Base-by-base conservation (phyloP, 2,797 vertebrate species). In the Aphelocoma californica region DNA sequence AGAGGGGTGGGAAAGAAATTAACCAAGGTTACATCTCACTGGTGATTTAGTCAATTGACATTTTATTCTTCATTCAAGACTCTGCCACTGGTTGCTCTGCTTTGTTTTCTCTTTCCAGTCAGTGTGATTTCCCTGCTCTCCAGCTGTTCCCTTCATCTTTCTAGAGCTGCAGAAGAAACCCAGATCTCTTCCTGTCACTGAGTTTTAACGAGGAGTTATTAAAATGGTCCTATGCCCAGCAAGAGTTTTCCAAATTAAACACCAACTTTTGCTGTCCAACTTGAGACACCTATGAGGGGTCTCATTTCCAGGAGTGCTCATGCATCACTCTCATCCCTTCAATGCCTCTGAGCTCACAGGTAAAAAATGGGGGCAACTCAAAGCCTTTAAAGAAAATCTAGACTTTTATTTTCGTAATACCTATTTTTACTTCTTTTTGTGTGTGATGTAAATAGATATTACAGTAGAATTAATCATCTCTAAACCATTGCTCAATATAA, bases 151-250 rank as follows among this genome's bases (percentile, higher is more conserved):
- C 88, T 95, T 91, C 71, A 82, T 78, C 86, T 95, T 92, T 80
- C 71, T 51, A 93, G 48, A 79, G 74, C 51, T 81, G 56, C 56
- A 94, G 81, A 94, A 94, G 86, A 84, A 93, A 50, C 45, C 16
- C 18, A 42, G 57, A 62, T 44, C 74, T 77, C 50, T 44, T 91
- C 12, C 66, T 90, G 90, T 74, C 80, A 65, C 56, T 18, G 80
- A 92, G 74, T 65, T 95, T 94, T 96, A 97, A 95, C 65, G 78
- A 97, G 84, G 81, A 94, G 77, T 88, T 92, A 90, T 95, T 90
- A 80, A 96, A 94, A 95, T 57, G 16, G 25, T 81, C 67, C 70
- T 83, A 19, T 60, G 90, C 91, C 23, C 86, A 93, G 91, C 92
- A 94, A 87, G 88, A 73, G 38, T 65, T 84, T 88, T 77, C 45